These are phyloP conservation scores for Caenorhabditis imperialis DNA, from an alignment of 2,888 invertebrate species.

Conservation along the genomic window DNA sequence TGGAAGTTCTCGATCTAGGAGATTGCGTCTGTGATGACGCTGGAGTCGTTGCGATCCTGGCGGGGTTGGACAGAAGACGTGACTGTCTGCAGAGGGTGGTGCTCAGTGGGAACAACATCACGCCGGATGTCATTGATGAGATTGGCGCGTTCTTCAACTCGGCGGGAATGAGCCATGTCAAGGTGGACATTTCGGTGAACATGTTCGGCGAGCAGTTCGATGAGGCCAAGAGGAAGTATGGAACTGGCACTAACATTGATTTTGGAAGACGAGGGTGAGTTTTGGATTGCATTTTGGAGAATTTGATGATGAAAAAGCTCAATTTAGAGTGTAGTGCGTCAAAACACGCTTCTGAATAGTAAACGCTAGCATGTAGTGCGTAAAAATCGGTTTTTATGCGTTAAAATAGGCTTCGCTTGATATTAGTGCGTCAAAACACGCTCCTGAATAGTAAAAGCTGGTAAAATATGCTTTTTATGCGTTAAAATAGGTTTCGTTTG, in stretches of 20 bases:
- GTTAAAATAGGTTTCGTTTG: too few relatives aligned
- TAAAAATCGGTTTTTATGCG: too few relatives aligned
- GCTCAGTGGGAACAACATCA: constrained; percentile 45
- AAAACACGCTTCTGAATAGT: too few relatives aligned
- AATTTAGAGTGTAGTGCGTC: too few relatives aligned
- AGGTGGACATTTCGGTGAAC: constrained; percentile 40
- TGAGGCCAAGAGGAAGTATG: constrained; percentile 1
- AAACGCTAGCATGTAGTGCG: too few relatives aligned
- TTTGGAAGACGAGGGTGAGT: constrained; percentile 38
- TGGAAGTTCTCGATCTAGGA: constrained; percentile 81
- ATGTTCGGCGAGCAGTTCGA: constrained; percentile 46
- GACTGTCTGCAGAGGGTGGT: constrained; percentile 31
- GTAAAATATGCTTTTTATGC: too few relatives aligned
- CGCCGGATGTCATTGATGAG: constrained; percentile 12
- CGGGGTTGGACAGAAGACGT: constrained; percentile 81
- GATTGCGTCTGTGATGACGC: constrained; percentile 81
- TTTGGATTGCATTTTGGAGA: not conserved
- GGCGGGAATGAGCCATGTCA: constrained; percentile 18
- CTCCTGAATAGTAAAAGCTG: too few relatives aligned
- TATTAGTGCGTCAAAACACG: too few relatives aligned
- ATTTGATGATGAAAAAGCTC: too few relatives aligned
- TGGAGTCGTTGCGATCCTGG: constrained; percentile 82
- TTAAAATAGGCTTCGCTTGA: too few relatives aligned
- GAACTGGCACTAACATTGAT: constrained; percentile 23
- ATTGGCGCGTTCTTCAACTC: constrained; percentile 28